Percentiles rank a stretch among this genome's conserved stretches.
Evolutionary conservation across 2,797 vertebrate genomes (phyloP).

Genomic region (Oryzias sinensis): DNA sequence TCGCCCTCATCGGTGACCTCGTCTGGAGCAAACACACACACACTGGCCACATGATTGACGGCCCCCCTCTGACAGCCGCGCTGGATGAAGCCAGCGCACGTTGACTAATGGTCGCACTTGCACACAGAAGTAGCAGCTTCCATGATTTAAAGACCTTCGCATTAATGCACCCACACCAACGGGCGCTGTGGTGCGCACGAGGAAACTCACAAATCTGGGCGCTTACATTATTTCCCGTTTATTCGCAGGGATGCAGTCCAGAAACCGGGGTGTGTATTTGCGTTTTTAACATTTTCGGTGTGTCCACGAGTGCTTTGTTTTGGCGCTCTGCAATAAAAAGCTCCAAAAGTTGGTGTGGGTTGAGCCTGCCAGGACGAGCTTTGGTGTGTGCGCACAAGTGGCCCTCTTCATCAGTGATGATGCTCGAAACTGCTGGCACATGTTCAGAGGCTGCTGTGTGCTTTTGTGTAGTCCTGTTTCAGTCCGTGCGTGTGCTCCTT

Average conservation of each 20-base stretch:
- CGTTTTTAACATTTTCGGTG: slow-evolving; percentile 2
- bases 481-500: slow-evolving; percentile 1
- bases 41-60: slow-evolving; percentile 60
- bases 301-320: slow-evolving; percentile 12
- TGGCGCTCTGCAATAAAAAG: slow-evolving; percentile 7
- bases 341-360: slow-evolving; percentile 8
- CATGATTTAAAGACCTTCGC: slow-evolving; percentile 57
- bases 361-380: slow-evolving; percentile 5
- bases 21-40: slow-evolving; percentile 34
- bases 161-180: slow-evolving; percentile 52
- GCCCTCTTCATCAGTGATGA: slow-evolving; percentile 1
- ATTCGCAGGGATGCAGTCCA: slow-evolving; percentile 47
- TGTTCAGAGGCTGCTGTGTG: neutral
- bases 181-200: slow-evolving; percentile 23
- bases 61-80: slow-evolving; percentile 57
- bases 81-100: slow-evolving; percentile 41
- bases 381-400: slow-evolving; percentile 2
- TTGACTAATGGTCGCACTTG: slow-evolving; percentile 60
- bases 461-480: neutral
- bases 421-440: slow-evolving; percentile 1
- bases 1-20: slow-evolving; percentile 66
- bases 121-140: slow-evolving; percentile 39
- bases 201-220: slow-evolving; percentile 19
- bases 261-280: slow-evolving; percentile 11
- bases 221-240: slow-evolving; percentile 43